A percentile compares a stretch with the other conserved stretches of the same genome.
These are phyloP conservation scores for Corythornis cristatus DNA, from an alignment of 2,113 vertebrate species.

Conservation along the genomic window DNA sequence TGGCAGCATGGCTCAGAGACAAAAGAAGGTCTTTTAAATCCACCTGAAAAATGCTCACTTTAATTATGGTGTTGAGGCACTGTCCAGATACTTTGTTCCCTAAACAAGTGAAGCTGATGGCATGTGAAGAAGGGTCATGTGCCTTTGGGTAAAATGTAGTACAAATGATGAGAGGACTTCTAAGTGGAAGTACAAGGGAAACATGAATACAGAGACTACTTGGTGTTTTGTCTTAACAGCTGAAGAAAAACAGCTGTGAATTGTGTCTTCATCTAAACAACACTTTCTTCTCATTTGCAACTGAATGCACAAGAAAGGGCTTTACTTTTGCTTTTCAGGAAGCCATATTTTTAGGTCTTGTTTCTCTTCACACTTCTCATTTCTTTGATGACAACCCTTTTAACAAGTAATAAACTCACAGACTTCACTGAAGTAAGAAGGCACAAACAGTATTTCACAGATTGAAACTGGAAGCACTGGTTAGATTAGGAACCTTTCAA, in stretches of 20 bases:
- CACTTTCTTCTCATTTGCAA: background rate
- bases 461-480: background rate
- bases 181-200: background rate
- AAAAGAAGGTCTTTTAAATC: no score
- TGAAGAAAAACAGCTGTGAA: background rate
- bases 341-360: background rate
- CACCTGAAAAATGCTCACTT: fast-evolving
- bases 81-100: background rate
- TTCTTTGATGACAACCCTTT: background rate
- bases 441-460: background rate
- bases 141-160: background rate
- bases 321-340: background rate
- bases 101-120: background rate
- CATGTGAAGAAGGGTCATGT: background rate
- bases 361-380: background rate
- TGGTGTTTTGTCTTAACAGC: background rate
- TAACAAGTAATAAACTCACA: background rate
- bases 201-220: background rate
- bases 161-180: background rate
- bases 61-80: background rate
- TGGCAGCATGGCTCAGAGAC: background rate
- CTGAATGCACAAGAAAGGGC: background rate
- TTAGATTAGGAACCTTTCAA: background rate
- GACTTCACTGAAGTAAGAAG: background rate
- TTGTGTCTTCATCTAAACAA: background rate